phyloP scores from a whole-genome alignment of 2,888 invertebrate species.

The Eumerus sabulonum region DNA sequence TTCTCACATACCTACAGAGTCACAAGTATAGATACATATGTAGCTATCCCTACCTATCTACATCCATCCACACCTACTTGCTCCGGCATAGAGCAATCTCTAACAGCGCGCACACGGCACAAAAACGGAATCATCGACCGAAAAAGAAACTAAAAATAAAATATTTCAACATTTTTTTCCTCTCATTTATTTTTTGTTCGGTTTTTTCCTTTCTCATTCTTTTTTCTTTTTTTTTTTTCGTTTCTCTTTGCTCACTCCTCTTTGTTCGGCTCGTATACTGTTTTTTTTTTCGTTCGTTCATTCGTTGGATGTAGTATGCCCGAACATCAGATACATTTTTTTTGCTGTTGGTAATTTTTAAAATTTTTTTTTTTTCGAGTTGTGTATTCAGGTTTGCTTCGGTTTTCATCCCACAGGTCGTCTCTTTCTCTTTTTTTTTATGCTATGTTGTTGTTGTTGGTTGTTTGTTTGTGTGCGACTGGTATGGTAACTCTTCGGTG shows the following conservation, averaged over 20 bases:
- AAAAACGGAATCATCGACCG: conserved; percentile 69
- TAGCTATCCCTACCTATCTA: conserved; percentile 7
- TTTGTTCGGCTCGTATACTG: conserved; percentile 62
- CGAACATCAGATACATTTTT: conserved; percentile 61
- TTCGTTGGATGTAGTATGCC: conserved; percentile 28
- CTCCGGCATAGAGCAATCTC: conserved; percentile 61
- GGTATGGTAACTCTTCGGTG: conserved; percentile 15
- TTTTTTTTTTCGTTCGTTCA: conserved; percentile 25
- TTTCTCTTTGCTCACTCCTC: conserved; percentile 67
- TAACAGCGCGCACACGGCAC: conserved; percentile 67
- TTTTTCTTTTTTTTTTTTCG: conserved; percentile 33
- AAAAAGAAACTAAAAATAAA: conserved; percentile 69
- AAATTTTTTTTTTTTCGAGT: conserved; percentile 29
- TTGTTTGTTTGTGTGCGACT: conserved; percentile 13
- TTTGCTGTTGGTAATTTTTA: conserved; percentile 48
- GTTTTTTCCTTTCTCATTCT: conserved; percentile 28
- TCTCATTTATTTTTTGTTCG: conserved; percentile 38
- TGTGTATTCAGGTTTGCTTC: conserved; percentile 60
- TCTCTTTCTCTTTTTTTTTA: conserved; percentile 63
- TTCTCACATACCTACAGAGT: no score
- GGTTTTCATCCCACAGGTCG: conserved; percentile 67
- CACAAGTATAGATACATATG: no score
- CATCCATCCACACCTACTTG: conserved; percentile 56
- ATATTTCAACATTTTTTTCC: conserved; percentile 66
- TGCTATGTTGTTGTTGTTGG: conserved; percentile 10